A percentile compares a stretch with the other conserved stretches of the same genome.
Conservation (phyloP, 2,888 invertebrate species). For the Nephrotoma flavescens region DNA sequence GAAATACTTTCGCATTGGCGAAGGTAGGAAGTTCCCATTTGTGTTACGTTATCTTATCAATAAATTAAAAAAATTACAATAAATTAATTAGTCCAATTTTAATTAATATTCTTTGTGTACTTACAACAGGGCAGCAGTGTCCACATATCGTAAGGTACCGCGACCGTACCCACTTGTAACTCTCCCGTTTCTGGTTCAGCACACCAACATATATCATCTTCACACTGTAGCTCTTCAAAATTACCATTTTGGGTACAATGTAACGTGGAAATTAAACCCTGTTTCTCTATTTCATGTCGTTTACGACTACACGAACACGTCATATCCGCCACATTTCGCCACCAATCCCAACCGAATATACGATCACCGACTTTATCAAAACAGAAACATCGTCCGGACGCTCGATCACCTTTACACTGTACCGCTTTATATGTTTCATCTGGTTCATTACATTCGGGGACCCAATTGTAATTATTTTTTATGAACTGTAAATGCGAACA, state of each 20-base stretch:
- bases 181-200: conserved; percentile 44
- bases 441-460: conserved; percentile 35
- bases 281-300: conserved; percentile 36
- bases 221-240: conserved; percentile 53
- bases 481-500: background rate
- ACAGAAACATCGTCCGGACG: conserved; percentile 51
- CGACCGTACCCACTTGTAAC: conserved; percentile 33
- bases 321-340: conserved; percentile 41
- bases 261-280: conserved; percentile 33
- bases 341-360: conserved; percentile 52
- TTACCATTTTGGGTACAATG: conserved; percentile 51
- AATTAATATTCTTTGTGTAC: conserved; percentile 19
- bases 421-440: conserved; percentile 44
- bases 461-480: conserved; percentile 15
- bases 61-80: background rate
- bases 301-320: conserved; percentile 44
- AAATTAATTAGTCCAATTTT: background rate
- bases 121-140: conserved; percentile 48
- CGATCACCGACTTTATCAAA: conserved; percentile 40
- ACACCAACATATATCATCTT: conserved; percentile 54
- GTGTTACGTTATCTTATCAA: conserved; percentile 30
- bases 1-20: conserved; percentile 51
- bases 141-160: conserved; percentile 44
- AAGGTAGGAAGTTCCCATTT: conserved; percentile 41
- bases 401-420: conserved; percentile 49